Percentiles rank a stretch among this genome's conserved stretches.
Conservation (phyloP, 2,888 invertebrate species). For the Drosophila robusta region DNA sequence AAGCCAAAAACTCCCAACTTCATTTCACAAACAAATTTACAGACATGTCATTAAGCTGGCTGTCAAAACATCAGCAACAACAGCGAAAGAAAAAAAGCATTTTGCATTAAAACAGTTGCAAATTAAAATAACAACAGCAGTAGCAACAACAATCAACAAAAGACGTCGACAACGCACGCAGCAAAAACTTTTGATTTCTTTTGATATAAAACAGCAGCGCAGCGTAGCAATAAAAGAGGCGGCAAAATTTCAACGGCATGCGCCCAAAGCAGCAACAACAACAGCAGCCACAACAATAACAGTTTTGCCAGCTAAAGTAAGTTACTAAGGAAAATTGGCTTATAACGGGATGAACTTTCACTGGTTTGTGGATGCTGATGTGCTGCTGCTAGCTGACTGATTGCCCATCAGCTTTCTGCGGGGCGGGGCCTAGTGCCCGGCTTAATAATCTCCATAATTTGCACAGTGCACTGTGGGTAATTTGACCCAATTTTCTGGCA, state of each 20-base stretch:
- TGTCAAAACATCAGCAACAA: conserved; percentile 25
- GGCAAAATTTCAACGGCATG: conserved; percentile 51
- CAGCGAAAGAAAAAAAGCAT: conserved; percentile 20
- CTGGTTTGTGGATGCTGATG: conserved; percentile 51
- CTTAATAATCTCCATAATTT: conserved; percentile 51
- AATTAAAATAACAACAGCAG: conserved; percentile 61
- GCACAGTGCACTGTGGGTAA: conserved; percentile 7
- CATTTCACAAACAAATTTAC: conserved; percentile 72
- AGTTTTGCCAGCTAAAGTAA: conserved; percentile 59
- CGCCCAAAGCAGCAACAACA: conserved; percentile 49
- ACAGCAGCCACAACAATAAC: conserved; percentile 26
- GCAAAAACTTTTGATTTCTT: conserved; percentile 75
- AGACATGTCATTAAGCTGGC: conserved; percentile 33
- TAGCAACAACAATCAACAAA: conserved; percentile 20
- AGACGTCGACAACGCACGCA: conserved; percentile 29
- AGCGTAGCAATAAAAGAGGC: conserved; percentile 37
- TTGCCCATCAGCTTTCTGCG: conserved; percentile 33
- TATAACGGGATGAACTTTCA: conserved; percentile 78
- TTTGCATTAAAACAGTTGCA: conserved; percentile 67
- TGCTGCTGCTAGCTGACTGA: conserved; percentile 18
- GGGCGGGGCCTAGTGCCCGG: conserved; percentile 37
- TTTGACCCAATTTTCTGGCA: no score
- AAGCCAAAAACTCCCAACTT: conserved; percentile 47
- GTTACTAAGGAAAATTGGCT: conserved; percentile 78
- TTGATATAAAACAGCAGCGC: conserved; percentile 33